These are phyloP conservation scores for Andricus quercusramuli DNA, from an alignment of 2,888 invertebrate species.

Conservation along the genomic window DNA sequence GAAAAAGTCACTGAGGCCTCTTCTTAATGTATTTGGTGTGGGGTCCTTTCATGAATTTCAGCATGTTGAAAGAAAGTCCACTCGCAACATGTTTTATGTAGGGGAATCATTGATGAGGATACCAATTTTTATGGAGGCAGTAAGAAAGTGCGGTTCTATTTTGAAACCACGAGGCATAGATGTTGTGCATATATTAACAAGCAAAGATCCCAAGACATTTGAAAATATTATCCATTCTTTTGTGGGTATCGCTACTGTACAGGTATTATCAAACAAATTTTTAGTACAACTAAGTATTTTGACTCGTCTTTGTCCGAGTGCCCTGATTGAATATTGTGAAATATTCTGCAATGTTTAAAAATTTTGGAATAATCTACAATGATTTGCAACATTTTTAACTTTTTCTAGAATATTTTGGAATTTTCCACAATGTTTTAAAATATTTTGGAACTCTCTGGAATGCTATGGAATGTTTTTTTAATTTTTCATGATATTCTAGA, in stretches of 20 bases:
- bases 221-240: conserved; percentile 86
- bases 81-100: conserved; percentile 23
- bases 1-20: too few relatives aligned
- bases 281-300: not conserved
- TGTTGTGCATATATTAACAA: conserved; percentile 83
- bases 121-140: conserved; percentile 81
- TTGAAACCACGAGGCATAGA: conserved; percentile 84
- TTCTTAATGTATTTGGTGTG: too few relatives aligned
- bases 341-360: too few relatives aligned
- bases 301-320: too few relatives aligned
- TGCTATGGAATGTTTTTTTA: too few relatives aligned
- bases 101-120: conserved; percentile 81
- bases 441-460: too few relatives aligned
- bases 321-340: too few relatives aligned
- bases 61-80: not conserved
- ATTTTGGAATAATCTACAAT: too few relatives aligned
- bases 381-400: too few relatives aligned
- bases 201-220: conserved; percentile 83
- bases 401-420: too few relatives aligned
- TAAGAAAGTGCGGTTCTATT: conserved; percentile 82
- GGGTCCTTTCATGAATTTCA: not conserved
- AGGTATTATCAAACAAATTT: conserved; percentile 64
- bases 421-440: too few relatives aligned
- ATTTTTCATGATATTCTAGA: too few relatives aligned
- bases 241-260: conserved; percentile 88